Evolutionary conservation across 2,888 invertebrate genomes (phyloP), one percentile per base, ranked within the genome.

Genomic region (Epirrita christyi): DNA sequence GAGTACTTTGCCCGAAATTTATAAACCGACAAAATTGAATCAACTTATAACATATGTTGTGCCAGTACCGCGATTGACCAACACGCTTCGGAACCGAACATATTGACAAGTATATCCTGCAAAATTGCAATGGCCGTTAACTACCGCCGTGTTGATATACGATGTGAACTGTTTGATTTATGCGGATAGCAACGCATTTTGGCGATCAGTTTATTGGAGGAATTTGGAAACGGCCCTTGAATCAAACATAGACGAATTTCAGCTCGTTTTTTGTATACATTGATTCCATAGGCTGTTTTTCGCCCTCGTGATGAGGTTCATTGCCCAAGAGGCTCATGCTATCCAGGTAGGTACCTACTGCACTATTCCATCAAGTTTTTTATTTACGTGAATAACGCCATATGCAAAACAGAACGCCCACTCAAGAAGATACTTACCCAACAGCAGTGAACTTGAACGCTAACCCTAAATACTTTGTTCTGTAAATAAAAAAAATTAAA

Each of bases 21-120:
- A 84, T 81, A 82, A 83, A 74, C 78, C 80, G 77, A 75, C 84
- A 75, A 85, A 85, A 83, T 84, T 71, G 73, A 82, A 83, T 80
- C 73, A 77, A 78, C 81, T 68, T 78, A 69, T 76, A 81, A 81
- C 76, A 71, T 74, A 76, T 75, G 69, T 71, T 66, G 73, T 68
- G 71, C 50, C 68, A 8, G 29, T 41, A n/a, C 48, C 15, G 29
- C 70, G 64, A 72, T 72, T 70, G 66, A 40, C 75, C 78, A 72
- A 75, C 78, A 71, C 54, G 32, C 77, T 77, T 81, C 74, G 68
- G 73, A 72, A 64, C 67, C 63, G 70, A 74, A 75, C 77, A 80
- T 77, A 83, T 81, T 83, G 81, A 76, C 77, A 75, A 78, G 79
- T 78, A 78, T 81, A 86, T 78, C 71, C 80, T 67, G 71, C 74